Evolutionary conservation across 2,797 vertebrate species (phyloP).

Genomic region (Dipus sagitta): DNA sequence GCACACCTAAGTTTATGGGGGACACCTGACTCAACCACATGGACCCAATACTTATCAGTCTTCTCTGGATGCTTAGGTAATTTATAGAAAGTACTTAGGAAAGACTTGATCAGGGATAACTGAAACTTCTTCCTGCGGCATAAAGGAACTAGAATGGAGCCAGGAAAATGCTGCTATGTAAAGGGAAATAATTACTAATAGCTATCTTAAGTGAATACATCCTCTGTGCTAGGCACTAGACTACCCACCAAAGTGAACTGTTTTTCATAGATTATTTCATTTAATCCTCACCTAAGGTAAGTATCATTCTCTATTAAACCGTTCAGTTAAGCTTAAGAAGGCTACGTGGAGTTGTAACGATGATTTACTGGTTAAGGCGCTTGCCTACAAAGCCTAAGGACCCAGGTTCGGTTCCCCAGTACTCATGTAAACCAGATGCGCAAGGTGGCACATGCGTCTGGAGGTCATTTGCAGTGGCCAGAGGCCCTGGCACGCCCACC

Average conservation of each 20-base stretch:
- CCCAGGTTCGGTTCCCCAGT: too few species aligned
- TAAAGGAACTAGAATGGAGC: neutral
- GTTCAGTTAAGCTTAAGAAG: too few species aligned
- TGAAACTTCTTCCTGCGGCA: constrained; percentile 8
- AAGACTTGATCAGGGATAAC: neutral
- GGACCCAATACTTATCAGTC: constrained; percentile 1
- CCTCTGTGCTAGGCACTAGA: neutral
- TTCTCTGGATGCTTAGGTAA: neutral
- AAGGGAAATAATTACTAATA: constrained; percentile 40
- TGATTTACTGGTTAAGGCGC: too few species aligned
- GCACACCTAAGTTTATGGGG: too few species aligned
- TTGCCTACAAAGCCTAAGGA: too few species aligned
- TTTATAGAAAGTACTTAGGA: neutral
- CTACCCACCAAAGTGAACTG: neutral
- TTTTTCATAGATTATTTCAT: constrained; percentile 29
- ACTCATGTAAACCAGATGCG: too few species aligned
- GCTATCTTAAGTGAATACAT: neutral
- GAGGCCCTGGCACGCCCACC: too few species aligned
- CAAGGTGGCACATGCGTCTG: too few species aligned
- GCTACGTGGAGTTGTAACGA: too few species aligned
- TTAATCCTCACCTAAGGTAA: constrained; percentile 36
- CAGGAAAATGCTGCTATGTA: neutral
- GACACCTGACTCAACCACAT: neutral
- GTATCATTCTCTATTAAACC: neutral
- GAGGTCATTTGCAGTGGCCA: too few species aligned